These are phyloP conservation scores for Diglossa cyanea DNA, from an alignment of 2,797 vertebrate species.

Conservation along the genomic window DNA sequence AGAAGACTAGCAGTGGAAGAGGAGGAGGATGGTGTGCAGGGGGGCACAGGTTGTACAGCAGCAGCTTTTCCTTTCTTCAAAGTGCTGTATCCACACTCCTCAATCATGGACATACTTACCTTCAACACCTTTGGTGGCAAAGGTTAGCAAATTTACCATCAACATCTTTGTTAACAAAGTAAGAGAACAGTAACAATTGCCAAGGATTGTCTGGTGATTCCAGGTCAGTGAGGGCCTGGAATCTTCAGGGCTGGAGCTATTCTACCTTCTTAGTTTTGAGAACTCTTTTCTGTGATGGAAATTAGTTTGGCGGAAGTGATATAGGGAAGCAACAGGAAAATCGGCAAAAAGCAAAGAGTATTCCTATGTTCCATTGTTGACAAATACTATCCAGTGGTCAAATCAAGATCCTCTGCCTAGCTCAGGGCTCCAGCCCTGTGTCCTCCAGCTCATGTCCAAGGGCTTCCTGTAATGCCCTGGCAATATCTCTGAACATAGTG, in stretches of 20 bases:
- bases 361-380: not conserved
- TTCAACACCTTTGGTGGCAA: not conserved
- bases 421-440: not conserved
- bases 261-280: not conserved
- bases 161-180: not conserved
- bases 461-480: not conserved
- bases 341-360: not conserved
- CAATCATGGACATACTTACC: rapidly evolving
- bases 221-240: not conserved
- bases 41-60: not conserved
- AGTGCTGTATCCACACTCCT: not conserved
- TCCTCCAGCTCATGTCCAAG: not conserved
- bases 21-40: not conserved
- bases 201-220: not conserved
- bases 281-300: not conserved
- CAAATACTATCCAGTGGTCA: not conserved
- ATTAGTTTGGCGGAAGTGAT: not conserved
- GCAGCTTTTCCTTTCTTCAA: not conserved
- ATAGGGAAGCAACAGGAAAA: not conserved
- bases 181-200: not conserved
- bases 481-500: not conserved
- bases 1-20: not conserved
- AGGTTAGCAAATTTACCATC: not conserved
- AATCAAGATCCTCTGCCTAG: not conserved
- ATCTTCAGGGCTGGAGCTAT: not conserved